Evolutionary conservation across 2,888 invertebrate genomes (phyloP).

Genomic region (Blastobasis adustella): DNA sequence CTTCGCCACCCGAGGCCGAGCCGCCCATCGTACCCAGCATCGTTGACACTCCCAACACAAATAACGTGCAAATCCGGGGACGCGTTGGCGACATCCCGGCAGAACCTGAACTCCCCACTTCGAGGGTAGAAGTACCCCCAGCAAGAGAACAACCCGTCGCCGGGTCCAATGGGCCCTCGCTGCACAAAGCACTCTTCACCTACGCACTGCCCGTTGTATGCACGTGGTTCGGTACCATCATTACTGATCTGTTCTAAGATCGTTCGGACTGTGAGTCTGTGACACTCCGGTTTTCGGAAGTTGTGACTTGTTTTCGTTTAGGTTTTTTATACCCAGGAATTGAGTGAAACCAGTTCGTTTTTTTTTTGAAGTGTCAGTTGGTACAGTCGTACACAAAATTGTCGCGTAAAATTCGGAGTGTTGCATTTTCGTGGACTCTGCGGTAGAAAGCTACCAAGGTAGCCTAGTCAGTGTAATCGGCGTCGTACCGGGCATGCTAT

Average conservation of each 20-base stretch:
- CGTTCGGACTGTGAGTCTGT: background rate
- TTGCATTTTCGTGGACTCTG: background rate
- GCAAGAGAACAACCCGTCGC: background rate
- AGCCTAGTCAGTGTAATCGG: conserved; percentile 53
- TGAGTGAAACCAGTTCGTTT: background rate
- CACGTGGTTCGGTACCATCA: conserved; percentile 89
- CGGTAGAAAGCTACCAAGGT: conserved; percentile 15
- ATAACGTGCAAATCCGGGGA: conserved; percentile 37
- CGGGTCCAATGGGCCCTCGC: conserved; percentile 56
- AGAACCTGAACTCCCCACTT: conserved; percentile 5
- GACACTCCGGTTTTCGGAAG: no score
- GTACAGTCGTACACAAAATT: background rate
- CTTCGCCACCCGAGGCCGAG: background rate
- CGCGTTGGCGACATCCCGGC: conserved; percentile 14
- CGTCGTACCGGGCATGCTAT: conserved; percentile 23
- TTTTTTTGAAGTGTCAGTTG: background rate
- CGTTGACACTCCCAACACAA: conserved; percentile 33
- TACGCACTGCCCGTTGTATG: conserved; percentile 88
- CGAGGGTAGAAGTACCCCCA: conserved; percentile 4
- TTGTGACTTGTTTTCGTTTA: no score
- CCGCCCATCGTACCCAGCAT: conserved; percentile 39
- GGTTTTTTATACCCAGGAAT: background rate
- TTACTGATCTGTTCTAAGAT: conserved; percentile 86
- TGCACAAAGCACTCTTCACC: conserved; percentile 79
- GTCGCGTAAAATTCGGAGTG: background rate